A percentile compares a stretch with the other conserved stretches of the same genome.
Conservation (phyloP, 2,797 vertebrate genomes). For the Tapera naevia region DNA sequence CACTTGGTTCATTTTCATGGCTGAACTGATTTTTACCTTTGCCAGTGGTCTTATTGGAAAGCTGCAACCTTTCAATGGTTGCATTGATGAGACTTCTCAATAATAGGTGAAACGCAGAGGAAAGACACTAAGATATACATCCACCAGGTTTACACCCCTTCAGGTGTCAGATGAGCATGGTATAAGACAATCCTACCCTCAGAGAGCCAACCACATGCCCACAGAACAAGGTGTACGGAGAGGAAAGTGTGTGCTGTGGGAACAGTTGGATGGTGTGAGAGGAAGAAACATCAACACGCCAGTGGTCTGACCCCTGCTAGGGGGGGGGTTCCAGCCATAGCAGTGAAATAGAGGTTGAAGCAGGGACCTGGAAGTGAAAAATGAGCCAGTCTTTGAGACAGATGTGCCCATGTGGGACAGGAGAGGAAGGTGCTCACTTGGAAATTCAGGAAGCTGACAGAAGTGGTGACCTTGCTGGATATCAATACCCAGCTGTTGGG, state of each 20-base stretch:
- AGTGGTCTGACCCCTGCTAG: neutral
- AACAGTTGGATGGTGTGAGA: neutral
- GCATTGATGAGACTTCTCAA: too few species aligned
- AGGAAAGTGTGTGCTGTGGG: neutral
- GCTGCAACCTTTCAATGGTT: too few species aligned
- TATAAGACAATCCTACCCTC: neutral
- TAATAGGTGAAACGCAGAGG: too few species aligned
- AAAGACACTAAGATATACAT: neutral
- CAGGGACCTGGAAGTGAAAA: neutral
- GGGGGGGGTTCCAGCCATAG: neutral
- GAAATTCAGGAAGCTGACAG: neutral
- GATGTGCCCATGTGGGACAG: neutral
- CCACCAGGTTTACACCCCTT: neutral
- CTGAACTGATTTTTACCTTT: neutral
- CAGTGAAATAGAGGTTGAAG: neutral
- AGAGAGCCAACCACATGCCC: neutral
- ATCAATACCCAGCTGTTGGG: neutral
- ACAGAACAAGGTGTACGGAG: neutral
- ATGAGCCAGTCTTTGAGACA: neutral
- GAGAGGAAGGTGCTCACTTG: neutral
- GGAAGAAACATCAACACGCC: neutral
- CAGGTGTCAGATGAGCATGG: neutral
- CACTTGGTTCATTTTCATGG: neutral
- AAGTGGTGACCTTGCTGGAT: neutral
- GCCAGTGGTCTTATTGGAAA: neutral